Evolutionary conservation across 2,888 invertebrate species (phyloP).

Genomic region (Drosophila rellima): DNA sequence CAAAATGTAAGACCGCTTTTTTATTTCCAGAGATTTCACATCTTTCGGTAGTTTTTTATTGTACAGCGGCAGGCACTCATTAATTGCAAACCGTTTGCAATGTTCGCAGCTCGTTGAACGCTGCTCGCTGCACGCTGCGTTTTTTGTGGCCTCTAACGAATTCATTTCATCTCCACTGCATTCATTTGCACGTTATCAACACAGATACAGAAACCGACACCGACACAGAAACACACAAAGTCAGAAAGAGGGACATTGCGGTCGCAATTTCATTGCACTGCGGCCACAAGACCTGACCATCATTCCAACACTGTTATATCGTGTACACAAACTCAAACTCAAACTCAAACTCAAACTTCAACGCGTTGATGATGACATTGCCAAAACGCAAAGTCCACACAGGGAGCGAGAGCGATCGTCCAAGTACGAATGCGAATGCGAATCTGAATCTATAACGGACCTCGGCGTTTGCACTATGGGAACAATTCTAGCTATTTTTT

Average conservation of each 20-base stretch:
- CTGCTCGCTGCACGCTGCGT: constrained; percentile 49
- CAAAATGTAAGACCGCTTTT: constrained; percentile 32
- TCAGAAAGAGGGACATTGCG: constrained; percentile 62
- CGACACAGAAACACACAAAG: constrained; percentile 9
- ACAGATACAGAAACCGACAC: constrained; percentile 24
- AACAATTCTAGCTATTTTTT: too few species aligned
- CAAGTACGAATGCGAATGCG: constrained; percentile 42
- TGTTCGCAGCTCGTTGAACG: constrained; percentile 73
- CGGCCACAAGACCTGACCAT: constrained; percentile 68
- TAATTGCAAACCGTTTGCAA: constrained; percentile 76
- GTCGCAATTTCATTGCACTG: constrained; percentile 79
- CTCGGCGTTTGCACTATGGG: background rate
- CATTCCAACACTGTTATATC: constrained; percentile 58
- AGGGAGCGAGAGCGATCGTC: constrained; percentile 27
- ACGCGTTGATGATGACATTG: constrained; percentile 77
- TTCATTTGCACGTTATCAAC: constrained; percentile 75
- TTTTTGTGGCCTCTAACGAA: constrained; percentile 76
- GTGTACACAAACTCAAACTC: constrained; percentile 71
- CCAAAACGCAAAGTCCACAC: constrained; percentile 71
- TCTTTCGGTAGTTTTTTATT: constrained; percentile 48
- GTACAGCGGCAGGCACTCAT: constrained; percentile 63
- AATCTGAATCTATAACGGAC: constrained; percentile 42
- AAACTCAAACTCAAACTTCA: constrained; percentile 66
- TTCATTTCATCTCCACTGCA: constrained; percentile 79
- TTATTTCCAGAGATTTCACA: constrained; percentile 36